Conservation (phyloP, 2,888 invertebrate genomes). For the Atethmia centrago region DNA sequence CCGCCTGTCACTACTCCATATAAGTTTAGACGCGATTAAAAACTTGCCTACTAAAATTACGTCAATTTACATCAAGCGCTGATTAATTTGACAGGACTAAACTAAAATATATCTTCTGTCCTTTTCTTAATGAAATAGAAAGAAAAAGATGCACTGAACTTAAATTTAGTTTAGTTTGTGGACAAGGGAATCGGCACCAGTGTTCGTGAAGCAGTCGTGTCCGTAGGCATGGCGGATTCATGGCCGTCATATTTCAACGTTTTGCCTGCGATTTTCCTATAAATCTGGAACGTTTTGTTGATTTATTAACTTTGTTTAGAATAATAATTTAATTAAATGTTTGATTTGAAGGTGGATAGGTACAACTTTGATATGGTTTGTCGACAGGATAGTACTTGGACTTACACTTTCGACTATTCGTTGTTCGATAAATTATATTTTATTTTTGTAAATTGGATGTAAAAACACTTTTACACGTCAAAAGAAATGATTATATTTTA, state of each 20-base stretch:
- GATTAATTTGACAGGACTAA: too few relatives aligned
- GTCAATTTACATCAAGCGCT: too few relatives aligned
- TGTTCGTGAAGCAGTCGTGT: conserved; percentile 57
- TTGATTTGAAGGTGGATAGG: background rate
- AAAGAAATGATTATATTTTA: background rate
- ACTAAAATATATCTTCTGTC: too few relatives aligned
- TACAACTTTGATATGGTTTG: background rate
- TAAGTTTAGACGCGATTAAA: too few relatives aligned
- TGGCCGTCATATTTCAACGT: conserved; percentile 60
- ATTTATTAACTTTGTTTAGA: conserved; percentile 31
- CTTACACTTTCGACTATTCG: background rate
- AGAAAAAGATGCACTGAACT: too few relatives aligned
- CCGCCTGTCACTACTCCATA: too few relatives aligned
- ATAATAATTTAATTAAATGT: background rate
- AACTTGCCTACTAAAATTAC: too few relatives aligned
- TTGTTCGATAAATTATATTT: background rate
- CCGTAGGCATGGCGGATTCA: conserved; percentile 68
- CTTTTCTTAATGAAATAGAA: too few relatives aligned
- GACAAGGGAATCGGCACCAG: too few relatives aligned
- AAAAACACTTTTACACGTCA: too few relatives aligned
- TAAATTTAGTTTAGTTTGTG: too few relatives aligned
- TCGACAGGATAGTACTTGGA: background rate
- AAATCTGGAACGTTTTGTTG: conserved; percentile 34
- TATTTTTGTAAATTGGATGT: background rate
- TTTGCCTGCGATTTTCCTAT: conserved; percentile 55